Evolutionary conservation across 2,113 vertebrate genomes (phyloP).

Genomic region (Myiopsitta monachus): DNA sequence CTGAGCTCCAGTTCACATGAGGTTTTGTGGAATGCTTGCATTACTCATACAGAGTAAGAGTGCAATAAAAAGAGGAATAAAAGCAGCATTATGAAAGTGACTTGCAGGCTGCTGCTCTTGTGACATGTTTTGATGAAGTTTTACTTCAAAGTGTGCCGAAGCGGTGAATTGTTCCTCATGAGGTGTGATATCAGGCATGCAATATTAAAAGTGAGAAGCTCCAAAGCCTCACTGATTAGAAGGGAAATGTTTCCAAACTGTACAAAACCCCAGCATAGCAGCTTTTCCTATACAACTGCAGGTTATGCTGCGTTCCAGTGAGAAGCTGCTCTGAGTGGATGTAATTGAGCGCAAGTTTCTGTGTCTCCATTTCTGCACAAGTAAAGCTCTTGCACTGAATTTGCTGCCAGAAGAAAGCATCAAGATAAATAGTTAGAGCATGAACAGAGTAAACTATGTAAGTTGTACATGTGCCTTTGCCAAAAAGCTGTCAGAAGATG

Average conservation of each 20-base stretch:
- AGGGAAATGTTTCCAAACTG: not conserved
- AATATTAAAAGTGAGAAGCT: slow-evolving; percentile 12
- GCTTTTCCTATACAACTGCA: not conserved
- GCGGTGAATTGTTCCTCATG: not conserved
- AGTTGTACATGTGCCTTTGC: not conserved
- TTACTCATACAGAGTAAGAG: slow-evolving; percentile 7
- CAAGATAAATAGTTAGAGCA: not conserved
- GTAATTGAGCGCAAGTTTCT: not conserved
- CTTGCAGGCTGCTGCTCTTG: not conserved
- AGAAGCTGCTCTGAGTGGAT: not conserved
- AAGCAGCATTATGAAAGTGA: not conserved
- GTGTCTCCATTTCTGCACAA: not conserved
- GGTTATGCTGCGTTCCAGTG: not conserved
- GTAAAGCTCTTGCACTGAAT: not conserved
- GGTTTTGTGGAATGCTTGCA: slow-evolving; percentile 15
- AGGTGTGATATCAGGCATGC: not conserved
- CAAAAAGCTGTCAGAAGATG: slow-evolving; percentile 20
- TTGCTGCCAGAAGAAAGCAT: not conserved
- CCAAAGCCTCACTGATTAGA: not conserved
- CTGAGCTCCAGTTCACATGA: not conserved
- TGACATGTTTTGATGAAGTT: slow-evolving; percentile 15
- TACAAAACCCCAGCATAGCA: not conserved
- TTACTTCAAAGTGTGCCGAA: not conserved
- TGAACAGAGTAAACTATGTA: not conserved
- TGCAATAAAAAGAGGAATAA: slow-evolving; percentile 40